phyloP scores from a whole-genome alignment of 2,888 invertebrate genomes.

The Phyllotreta cruciferae region DNA sequence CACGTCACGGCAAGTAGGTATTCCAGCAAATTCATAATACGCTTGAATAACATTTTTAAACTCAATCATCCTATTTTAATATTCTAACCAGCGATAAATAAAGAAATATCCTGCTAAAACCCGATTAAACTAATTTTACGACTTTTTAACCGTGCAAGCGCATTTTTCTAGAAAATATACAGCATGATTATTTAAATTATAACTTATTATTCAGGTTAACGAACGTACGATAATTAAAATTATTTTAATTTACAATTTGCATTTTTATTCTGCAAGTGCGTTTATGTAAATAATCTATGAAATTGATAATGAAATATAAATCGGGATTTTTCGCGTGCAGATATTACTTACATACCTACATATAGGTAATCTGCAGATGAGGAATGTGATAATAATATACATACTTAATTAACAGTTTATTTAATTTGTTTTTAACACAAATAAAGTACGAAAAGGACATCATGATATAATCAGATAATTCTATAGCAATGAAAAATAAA shows the following conservation, averaged over 20 bases:
- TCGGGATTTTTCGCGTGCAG: no score
- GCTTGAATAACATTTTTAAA: background rate
- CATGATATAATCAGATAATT: background rate
- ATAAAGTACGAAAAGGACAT: no score
- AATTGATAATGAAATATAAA: no score
- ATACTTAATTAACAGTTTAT: background rate
- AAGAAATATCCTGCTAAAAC: background rate
- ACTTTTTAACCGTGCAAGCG: background rate
- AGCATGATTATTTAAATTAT: constrained; percentile 8
- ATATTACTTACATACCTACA: no score
- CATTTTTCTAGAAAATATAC: constrained; percentile 2
- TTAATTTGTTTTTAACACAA: no score
- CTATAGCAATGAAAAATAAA: no score
- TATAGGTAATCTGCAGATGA: background rate
- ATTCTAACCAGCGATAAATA: constrained; percentile 1
- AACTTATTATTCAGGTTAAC: constrained; percentile 14
- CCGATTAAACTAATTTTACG: constrained; percentile 5
- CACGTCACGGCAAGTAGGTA: no score
- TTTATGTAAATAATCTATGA: no score
- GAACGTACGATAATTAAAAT: constrained; percentile 14
- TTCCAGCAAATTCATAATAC: no score
- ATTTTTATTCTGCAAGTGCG: no score
- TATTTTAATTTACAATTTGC: constrained; percentile 7
- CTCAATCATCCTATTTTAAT: constrained; percentile 5
- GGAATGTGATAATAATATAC: background rate